Evolutionary conservation across 2,797 vertebrate genomes (phyloP).

Genomic region (Enteromius mattozi): DNA sequence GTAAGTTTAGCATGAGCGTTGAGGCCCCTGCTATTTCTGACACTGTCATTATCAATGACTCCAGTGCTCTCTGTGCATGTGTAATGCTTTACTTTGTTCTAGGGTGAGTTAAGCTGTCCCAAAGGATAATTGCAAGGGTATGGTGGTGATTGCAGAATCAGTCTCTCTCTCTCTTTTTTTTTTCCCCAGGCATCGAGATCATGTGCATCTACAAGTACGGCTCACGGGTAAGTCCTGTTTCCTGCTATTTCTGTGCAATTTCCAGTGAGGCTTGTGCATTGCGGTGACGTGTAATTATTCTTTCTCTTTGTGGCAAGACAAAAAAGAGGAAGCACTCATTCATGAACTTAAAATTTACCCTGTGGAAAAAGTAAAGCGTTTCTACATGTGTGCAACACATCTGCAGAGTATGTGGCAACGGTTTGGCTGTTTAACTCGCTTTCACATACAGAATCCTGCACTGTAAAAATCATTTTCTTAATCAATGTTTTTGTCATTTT

Average conservation of each 20-base stretch:
- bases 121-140: conserved; percentile 73
- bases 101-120: conserved; percentile 67
- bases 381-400: conserved; percentile 59
- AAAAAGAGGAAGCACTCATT: conserved; percentile 55
- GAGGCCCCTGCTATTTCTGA: conserved; percentile 30
- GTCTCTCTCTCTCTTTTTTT: conserved; percentile 47
- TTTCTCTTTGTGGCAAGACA: conserved; percentile 60
- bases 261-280: conserved; percentile 44
- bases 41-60: conserved; percentile 56
- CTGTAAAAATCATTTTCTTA: background rate
- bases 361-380: conserved; percentile 58
- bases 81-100: conserved; percentile 66
- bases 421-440: background rate
- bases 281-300: conserved; percentile 65
- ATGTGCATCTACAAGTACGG: conserved; percentile 99
- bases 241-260: conserved; percentile 56
- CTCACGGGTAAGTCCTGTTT: conserved; percentile 87
- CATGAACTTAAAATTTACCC: conserved; percentile 59
- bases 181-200: conserved; percentile 92
- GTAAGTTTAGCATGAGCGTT: conserved; percentile 3
- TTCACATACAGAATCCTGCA: background rate
- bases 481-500: background rate
- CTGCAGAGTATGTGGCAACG: conserved; percentile 17
- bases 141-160: conserved; percentile 72
- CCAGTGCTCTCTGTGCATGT: conserved; percentile 67